Conservation (phyloP, 2,888 invertebrate species). For the Synanthedon vespiformis region DNA sequence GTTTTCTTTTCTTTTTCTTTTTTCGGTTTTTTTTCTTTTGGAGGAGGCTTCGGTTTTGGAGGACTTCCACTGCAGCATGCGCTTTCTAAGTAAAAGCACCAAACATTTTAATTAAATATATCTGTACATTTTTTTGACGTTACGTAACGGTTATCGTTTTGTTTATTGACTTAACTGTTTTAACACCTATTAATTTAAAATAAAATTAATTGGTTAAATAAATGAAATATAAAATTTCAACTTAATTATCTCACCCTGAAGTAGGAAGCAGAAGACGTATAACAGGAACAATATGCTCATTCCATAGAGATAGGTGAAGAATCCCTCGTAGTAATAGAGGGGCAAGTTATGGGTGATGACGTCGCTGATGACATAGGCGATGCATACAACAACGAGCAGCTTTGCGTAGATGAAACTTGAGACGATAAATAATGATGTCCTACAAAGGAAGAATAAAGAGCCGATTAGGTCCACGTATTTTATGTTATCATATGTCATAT, state of each 20-base stretch:
- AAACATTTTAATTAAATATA: neutral
- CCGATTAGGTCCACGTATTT: too few relatives aligned
- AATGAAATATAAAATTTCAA: neutral
- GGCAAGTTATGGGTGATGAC: slow-evolving; percentile 93
- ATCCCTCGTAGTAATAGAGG: slow-evolving; percentile 93
- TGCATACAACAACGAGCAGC: slow-evolving; percentile 91
- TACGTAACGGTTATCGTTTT: neutral
- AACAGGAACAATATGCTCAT: slow-evolving; percentile 92
- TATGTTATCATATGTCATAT: too few relatives aligned
- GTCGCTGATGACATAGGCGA: slow-evolving; percentile 95
- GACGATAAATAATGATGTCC: slow-evolving; percentile 94
- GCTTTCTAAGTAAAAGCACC: slow-evolving; percentile 70
- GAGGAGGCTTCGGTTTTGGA: slow-evolving; percentile 74
- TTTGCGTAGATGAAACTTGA: slow-evolving; percentile 97
- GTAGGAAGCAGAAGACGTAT: slow-evolving; percentile 94
- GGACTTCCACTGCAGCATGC: slow-evolving; percentile 83
- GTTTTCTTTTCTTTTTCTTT: slow-evolving; percentile 74
- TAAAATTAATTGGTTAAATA: neutral
- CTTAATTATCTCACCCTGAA: slow-evolving; percentile 74
- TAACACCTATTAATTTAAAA: neutral
- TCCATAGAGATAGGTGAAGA: slow-evolving; percentile 94
- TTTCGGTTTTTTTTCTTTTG: slow-evolving; percentile 78
- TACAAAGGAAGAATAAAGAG: slow-evolving; percentile 60
- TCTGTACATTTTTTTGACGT: neutral
- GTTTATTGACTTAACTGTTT: neutral